phyloP scores from a whole-genome alignment of 2,888 invertebrate genomes.

The Drosophila basisetae region DNA sequence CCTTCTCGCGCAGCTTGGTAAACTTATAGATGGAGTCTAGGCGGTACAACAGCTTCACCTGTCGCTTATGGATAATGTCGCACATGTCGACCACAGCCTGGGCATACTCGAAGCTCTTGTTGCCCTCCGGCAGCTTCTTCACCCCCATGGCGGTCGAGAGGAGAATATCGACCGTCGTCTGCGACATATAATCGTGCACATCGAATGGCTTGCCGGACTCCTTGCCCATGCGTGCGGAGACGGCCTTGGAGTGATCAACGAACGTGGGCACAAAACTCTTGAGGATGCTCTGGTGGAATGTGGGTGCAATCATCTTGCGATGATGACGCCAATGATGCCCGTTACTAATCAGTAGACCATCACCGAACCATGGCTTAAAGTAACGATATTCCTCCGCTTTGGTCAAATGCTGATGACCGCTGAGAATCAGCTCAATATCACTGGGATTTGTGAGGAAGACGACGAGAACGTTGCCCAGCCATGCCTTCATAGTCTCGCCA shows the following conservation, averaged over 20 bases:
- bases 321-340: conserved; percentile 93
- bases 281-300: conserved; percentile 93
- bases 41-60: conserved; percentile 90
- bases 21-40: conserved; percentile 90
- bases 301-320: conserved; percentile 93
- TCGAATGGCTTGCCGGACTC: conserved; percentile 90
- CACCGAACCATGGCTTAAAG: conserved; percentile 93
- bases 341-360: conserved; percentile 91
- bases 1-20: conserved; percentile 89
- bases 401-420: conserved; percentile 91
- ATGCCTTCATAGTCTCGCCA: conserved; percentile 91
- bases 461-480: conserved; percentile 90
- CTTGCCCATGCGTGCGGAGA: conserved; percentile 88
- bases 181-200: conserved; percentile 92
- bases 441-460: conserved; percentile 89
- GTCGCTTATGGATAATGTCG: conserved; percentile 92
- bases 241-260: conserved; percentile 90
- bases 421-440: conserved; percentile 91
- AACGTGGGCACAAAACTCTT: conserved; percentile 92
- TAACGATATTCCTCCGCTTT: conserved; percentile 91
- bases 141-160: conserved; percentile 94
- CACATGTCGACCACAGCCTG: conserved; percentile 95
- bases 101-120: conserved; percentile 91
- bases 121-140: conserved; percentile 90
- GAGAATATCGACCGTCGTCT: conserved; percentile 92